Evolutionary conservation across 2,888 invertebrate genomes (phyloP), one percentile per base, ranked within the genome.

Genomic region (Glyphotaelius pellucidus): DNA sequence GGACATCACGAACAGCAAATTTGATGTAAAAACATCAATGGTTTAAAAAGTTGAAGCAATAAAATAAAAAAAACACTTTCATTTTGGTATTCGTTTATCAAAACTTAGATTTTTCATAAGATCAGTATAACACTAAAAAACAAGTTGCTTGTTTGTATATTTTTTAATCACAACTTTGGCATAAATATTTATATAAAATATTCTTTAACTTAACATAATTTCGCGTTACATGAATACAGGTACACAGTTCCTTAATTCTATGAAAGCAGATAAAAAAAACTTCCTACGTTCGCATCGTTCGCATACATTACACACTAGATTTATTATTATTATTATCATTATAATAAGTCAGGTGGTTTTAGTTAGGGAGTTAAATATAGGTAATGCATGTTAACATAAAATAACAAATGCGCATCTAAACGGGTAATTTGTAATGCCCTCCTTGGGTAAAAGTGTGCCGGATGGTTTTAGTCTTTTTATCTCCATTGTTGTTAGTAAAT

Each of bases 371-470:
- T 52, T 19, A 19, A 19, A 19, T 19, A 52, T 52, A 14, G 15
- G 19, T 52, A 3, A 52, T 52, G 5, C 14, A 52, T 52, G 5
- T 52, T 52, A 52, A 52, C 52, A 52, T 25, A 25, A 67, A 67
- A n/a, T 67, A 19, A 52, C 52, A 67, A 67, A 0, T 67, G 25
- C 1, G n/a, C 67, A 67, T 67, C 67, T 67, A 67, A 67, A 67
- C 14, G 14, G 19, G 67, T 25, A 81, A 80, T 38, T 80, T 80
- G n/a, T 80, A 89, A 30, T 86, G 35, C 47, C 88, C 35, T 47
- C 91, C 86, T 47, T 80, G 90, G 30, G 87, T 90, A 87, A 89
- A 93, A 32, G 86, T 89, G n/a, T 92, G 92, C 11, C 88, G 83
- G 84, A 79, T 81, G 5, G 91, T 47, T 31, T 92, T 35, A n/a